Base-by-base conservation (phyloP, 2,888 invertebrate species). In the Dromius quadrimaculatus region DNA sequence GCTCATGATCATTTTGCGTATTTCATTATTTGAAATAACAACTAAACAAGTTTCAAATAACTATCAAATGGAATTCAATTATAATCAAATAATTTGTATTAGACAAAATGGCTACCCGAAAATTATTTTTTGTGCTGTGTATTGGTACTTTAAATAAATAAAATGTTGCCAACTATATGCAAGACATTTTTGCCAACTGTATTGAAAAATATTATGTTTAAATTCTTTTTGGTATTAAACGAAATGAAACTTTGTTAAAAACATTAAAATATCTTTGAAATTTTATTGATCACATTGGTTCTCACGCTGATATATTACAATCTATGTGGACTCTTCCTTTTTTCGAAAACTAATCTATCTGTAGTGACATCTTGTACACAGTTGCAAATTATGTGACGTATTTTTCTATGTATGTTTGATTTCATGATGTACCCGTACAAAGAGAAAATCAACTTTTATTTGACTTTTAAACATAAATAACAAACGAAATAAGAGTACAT, bases 231-330 rank as follows among this genome's bases (percentile, higher is more conserved):
- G 45, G 45, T 8, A n/a, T 45, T 45, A 22, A 34, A 61, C 45
- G 63, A 66, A 66, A 66, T 66, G 57, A 66, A 66, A 66, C 66
- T 8, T 54, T 17, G 22, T 63, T 63, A 38, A 66, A 66, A 66
- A 54, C 66, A 66, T 66, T 66, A 66, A 66, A 66, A 66, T 66
- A 66, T 66, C 66, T 66, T 66, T 66, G 66, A 66, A 66, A 66
- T 66, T 66, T 66, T 66, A 54, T 66, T 66, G 54, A 66, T 66
- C 66, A 66, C 66, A 66, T 66, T 66, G 54, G 66, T 66, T 66
- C 66, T 57, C 66, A 66, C 66, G 66, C 66, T 54, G 50, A 36
- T 65, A 54, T 54, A 41, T 54, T 66, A 66, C 57, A 38, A 66
- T 66, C 36, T 59, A 45, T 45, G 45, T 63, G 63, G 61, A 62